phyloP scores from a whole-genome alignment of 2,888 invertebrate genomes.

The Cybosia mesomella region DNA sequence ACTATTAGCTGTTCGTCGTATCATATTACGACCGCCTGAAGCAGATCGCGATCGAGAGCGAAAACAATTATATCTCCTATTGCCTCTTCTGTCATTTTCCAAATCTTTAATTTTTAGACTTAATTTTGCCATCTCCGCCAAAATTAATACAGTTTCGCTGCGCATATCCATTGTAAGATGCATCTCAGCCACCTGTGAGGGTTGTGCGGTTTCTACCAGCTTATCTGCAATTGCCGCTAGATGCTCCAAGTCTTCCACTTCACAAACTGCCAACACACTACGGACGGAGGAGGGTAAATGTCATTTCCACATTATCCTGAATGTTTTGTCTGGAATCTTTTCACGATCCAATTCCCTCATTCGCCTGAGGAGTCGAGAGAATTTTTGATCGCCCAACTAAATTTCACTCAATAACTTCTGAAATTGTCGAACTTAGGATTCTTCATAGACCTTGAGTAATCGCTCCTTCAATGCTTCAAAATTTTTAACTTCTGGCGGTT shows the following conservation, averaged over 20 bases:
- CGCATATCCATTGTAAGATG: not conserved
- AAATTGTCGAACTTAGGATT: slow-evolving; percentile 7
- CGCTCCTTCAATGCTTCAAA: not conserved
- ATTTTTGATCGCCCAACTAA: slow-evolving; percentile 6
- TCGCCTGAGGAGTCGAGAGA: slow-evolving; percentile 3
- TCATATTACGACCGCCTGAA: not conserved
- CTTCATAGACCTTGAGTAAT: not conserved
- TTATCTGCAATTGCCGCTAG: slow-evolving; percentile 10
- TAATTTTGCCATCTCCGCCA: not conserved
- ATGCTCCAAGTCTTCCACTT: slow-evolving; percentile 5
- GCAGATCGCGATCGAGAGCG: not conserved
- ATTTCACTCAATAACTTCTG: slow-evolving; percentile 15
- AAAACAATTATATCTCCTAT: not conserved
- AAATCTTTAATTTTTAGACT: not conserved
- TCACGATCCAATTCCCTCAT: slow-evolving; percentile 6
- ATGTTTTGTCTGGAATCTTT: not conserved
- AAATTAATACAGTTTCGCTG: not conserved
- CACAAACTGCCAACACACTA: slow-evolving; percentile 2
- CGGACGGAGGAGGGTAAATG: not conserved
- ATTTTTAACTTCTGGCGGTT: not conserved
- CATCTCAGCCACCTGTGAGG: not conserved
- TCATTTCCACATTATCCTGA: slow-evolving; percentile 1
- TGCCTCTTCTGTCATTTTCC: not conserved
- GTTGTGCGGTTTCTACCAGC: not conserved
- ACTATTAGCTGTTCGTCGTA: no score